phyloP scores from a whole-genome alignment of 1,140 invertebrate species.

The Aethina tumida region DNA sequence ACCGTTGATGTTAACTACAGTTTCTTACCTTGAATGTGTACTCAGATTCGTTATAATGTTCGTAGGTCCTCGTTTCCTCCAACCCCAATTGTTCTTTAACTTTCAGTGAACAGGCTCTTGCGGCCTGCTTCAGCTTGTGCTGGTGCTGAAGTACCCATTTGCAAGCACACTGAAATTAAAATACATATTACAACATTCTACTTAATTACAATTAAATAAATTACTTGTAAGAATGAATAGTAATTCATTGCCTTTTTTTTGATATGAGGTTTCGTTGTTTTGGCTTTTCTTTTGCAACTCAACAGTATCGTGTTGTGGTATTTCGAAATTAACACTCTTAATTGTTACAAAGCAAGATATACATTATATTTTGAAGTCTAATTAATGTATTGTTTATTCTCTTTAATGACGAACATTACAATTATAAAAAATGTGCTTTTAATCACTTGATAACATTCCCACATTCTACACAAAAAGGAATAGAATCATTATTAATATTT shows the following conservation, averaged over 20 bases:
- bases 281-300: too few species aligned
- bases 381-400: too few species aligned
- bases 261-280: not conserved
- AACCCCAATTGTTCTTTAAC: slow-evolving; percentile 27
- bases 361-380: too few species aligned
- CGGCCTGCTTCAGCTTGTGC: slow-evolving; percentile 40
- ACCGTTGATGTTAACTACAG: too few species aligned
- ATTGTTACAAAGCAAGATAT: slow-evolving; percentile 5
- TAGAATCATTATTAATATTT: too few species aligned
- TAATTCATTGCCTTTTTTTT: not conserved
- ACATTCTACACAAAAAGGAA: too few species aligned
- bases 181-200: not conserved
- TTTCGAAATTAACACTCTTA: slow-evolving; percentile 1
- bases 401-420: too few species aligned
- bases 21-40: slow-evolving; percentile 32
- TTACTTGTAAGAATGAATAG: not conserved
- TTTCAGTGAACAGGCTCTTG: slow-evolving; percentile 29
- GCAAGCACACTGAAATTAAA: slow-evolving; percentile 37
- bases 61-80: slow-evolving; percentile 19
- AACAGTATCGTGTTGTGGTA: too few species aligned
- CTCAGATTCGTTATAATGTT: slow-evolving; percentile 26
- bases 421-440: too few species aligned
- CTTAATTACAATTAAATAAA: not conserved
- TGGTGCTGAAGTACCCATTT: slow-evolving; percentile 48
- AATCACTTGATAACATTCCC: too few species aligned